phyloP scores from a whole-genome alignment of 2,888 invertebrate species.

The Meganola albula region DNA sequence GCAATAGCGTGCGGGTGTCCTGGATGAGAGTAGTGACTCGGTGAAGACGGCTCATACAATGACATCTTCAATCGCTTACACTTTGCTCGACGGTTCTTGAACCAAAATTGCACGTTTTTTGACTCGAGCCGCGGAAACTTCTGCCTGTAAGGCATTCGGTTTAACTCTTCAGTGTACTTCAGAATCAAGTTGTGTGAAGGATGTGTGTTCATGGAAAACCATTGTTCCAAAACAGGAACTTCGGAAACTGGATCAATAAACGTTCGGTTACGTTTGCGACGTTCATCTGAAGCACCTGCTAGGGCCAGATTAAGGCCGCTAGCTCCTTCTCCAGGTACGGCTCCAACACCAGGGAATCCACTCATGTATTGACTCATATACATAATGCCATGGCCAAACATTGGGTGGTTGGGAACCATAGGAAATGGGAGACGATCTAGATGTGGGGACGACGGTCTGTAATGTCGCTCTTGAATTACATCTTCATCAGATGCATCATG shows the following conservation, averaged over 20 bases:
- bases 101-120: conserved; percentile 99
- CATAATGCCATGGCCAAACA: conserved; percentile 94
- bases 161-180: conserved; percentile 98
- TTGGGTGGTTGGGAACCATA: conserved; percentile 87
- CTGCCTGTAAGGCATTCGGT: conserved; percentile 97
- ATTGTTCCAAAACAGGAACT: conserved; percentile 94
- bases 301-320: conserved; percentile 81
- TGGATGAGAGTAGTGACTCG: conserved; percentile 79
- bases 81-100: conserved; percentile 98
- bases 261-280: conserved; percentile 96
- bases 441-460: conserved; percentile 59
- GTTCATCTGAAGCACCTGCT: conserved; percentile 85
- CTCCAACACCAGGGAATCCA: conserved; percentile 72
- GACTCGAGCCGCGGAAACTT: conserved; percentile 99
- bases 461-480: conserved; percentile 60
- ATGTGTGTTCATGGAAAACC: conserved; percentile 98
- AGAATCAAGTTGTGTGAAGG: conserved; percentile 98
- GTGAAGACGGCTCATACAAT: conserved; percentile 85
- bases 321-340: conserved; percentile 76
- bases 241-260: conserved; percentile 99
- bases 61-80: conserved; percentile 97
- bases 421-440: conserved; percentile 82
- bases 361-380: conserved; percentile 93
- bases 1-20: conserved; percentile 74
- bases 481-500: conserved; percentile 75